Conservation (phyloP, 2,797 vertebrate genomes). For the Esox lucius region DNA sequence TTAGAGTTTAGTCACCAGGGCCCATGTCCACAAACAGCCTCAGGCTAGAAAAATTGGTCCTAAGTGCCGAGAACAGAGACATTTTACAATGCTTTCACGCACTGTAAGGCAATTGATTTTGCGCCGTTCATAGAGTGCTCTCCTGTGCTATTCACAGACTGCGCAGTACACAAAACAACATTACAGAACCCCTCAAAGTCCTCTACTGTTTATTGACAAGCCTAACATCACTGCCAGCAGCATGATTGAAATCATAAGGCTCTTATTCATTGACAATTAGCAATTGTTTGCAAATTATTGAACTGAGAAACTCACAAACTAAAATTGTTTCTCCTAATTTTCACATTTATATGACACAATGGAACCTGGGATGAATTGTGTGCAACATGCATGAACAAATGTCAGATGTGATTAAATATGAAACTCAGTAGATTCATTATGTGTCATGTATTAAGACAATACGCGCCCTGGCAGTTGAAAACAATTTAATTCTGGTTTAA, state of each 20-base stretch:
- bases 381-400: slow-evolving; percentile 6
- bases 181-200: no score
- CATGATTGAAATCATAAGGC: not conserved
- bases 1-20: not conserved
- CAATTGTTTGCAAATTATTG: not conserved
- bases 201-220: no score
- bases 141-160: no score
- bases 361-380: not conserved
- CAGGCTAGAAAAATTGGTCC: no score
- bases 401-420: slow-evolving; percentile 11
- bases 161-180: no score
- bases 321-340: not conserved
- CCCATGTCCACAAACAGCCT: not conserved
- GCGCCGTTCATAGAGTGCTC: no score
- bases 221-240: not conserved
- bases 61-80: no score
- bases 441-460: slow-evolving; percentile 1
- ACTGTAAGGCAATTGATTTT: no score
- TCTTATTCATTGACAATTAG: not conserved
- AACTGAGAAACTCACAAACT: not conserved
- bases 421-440: slow-evolving; percentile 7
- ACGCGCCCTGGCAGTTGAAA: not conserved
- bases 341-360: not conserved
- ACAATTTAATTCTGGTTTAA: slow-evolving; percentile 6
- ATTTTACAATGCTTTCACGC: no score